Evolutionary conservation across 2,113 vertebrate species (phyloP).

Genomic region (Oryzias woworae): DNA sequence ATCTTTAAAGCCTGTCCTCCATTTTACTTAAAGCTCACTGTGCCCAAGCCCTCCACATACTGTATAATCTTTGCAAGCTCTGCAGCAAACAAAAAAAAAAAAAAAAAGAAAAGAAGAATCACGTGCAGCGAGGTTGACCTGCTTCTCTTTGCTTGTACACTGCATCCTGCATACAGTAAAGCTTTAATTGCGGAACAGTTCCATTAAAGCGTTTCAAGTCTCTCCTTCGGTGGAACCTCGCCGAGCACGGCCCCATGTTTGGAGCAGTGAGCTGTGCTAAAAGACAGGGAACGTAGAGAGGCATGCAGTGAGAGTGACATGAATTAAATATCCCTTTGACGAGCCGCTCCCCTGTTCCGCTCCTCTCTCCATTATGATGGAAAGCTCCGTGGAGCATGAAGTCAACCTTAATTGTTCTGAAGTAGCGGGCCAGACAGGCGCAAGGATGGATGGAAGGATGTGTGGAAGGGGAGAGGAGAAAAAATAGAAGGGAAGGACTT

Average conservation of each 20-base stretch:
- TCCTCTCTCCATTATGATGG: slow-evolving; percentile 66
- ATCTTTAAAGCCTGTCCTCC: slow-evolving; percentile 19
- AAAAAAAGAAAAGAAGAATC: slow-evolving; percentile 3
- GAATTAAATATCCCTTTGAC: slow-evolving; percentile 75
- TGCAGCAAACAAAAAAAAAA: slow-evolving; percentile 38
- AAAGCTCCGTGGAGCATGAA: slow-evolving; percentile 60
- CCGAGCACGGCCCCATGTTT: slow-evolving; percentile 55
- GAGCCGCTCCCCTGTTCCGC: slow-evolving; percentile 64
- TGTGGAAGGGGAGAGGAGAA: not conserved
- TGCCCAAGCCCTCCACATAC: too few relatives aligned
- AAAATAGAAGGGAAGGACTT: slow-evolving; percentile 10
- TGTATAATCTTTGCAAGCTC: slow-evolving; percentile 26
- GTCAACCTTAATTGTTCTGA: slow-evolving; percentile 71
- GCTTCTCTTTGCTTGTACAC: slow-evolving; percentile 5
- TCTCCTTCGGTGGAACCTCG: slow-evolving; percentile 32
- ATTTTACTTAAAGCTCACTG: slow-evolving; percentile 12
- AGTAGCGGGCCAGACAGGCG: slow-evolving; percentile 33
- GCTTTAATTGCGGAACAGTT: slow-evolving; percentile 50
- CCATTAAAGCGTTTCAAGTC: slow-evolving; percentile 50
- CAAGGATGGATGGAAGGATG: slow-evolving; percentile 36
- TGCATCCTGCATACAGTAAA: slow-evolving; percentile 15
- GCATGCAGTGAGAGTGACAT: slow-evolving; percentile 66
- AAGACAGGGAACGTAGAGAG: slow-evolving; percentile 67
- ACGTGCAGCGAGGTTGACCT: slow-evolving; percentile 45
- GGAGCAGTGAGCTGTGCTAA: slow-evolving; percentile 72